phyloP scores from a whole-genome alignment of 2,888 invertebrate species.

The Eristalis pertinax region DNA sequence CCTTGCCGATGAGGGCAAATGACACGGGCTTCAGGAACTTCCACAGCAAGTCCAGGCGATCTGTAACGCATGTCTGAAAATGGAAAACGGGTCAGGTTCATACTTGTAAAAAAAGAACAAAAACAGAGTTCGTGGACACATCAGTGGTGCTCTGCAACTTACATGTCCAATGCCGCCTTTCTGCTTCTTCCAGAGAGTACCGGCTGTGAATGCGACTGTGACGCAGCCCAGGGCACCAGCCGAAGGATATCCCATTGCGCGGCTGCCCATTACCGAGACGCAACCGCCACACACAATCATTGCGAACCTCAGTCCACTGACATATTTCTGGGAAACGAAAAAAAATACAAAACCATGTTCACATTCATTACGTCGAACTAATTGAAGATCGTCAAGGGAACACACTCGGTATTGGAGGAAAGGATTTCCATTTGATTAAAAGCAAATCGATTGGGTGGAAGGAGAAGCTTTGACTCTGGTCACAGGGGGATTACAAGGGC shows the following conservation, averaged over 20 bases:
- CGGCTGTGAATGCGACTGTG: conserved; percentile 83
- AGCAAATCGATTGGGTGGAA: too few relatives aligned
- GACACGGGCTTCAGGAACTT: conserved; percentile 88
- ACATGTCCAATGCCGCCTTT: conserved; percentile 77
- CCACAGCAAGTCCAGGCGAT: conserved; percentile 85
- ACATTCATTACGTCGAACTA: too few relatives aligned
- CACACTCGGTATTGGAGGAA: too few relatives aligned
- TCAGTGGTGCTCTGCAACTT: conserved; percentile 72
- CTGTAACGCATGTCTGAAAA: conserved; percentile 83
- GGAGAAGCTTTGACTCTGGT: too few relatives aligned
- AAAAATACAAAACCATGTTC: background rate
- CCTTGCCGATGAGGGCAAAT: conserved; percentile 89
- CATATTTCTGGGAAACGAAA: conserved; percentile 78
- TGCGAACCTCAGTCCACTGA: conserved; percentile 82
- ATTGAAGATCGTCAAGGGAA: too few relatives aligned
- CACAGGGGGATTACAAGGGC: too few relatives aligned
- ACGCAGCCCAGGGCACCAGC: conserved; percentile 85
- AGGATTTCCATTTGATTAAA: too few relatives aligned
- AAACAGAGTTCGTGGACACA: background rate
- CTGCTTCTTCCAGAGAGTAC: conserved; percentile 82
- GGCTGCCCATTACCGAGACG: conserved; percentile 85
- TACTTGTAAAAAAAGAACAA: background rate
- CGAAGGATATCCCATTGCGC: conserved; percentile 84
- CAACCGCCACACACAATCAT: conserved; percentile 85
- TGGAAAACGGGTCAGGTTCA: background rate